Evolutionary conservation across 1,140 invertebrate genomes (phyloP), one percentile per base, ranked within the genome.

Genomic region (Pteromalus puparum): DNA sequence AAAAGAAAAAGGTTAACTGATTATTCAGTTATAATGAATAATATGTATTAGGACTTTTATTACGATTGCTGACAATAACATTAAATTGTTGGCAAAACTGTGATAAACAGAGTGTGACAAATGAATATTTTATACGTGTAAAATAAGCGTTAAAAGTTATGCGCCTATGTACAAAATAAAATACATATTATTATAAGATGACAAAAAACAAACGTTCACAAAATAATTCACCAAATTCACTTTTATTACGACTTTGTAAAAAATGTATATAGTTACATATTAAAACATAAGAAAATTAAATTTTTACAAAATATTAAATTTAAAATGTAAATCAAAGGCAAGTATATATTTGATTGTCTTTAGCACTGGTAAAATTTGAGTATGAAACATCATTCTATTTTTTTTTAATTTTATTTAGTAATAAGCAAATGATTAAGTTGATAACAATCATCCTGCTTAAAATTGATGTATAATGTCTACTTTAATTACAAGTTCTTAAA

Each of bases 111-210:
- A 74, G 21, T 30, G n/a, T 65, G n/a, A 65, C n/a, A n/a, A 24
- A 72, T n/a, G n/a, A 24, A 75, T 10, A 42, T 12, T 75, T 42
- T 75, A 38, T 75, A 75, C 12, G n/a, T 28, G 65, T 68, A 30
- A 1, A 30, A n/a, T 70, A 70, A 74, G 34, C 21, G 73, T 42
- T 21, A 38, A 42, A n/a, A 75, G 21, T 15, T 42, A 38, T 10
- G 30, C 38, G 38, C 73, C 21, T 24, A 10, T 18, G 21, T 42
- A 75, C 38, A 75, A 75, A 75, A 75, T 46, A 75, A 38, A 30
- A n/a, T 75, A 42, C n/a, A 70, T 18, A 70, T 70, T 18, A 70
- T 70, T 26, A 53, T 24, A 61, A 53, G 21, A 7, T 48, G 10
- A 46, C 21, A 46, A 46, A 42, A 18, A 48, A 76, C 0, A 76